Conservation (phyloP, 2,888 invertebrate species). For the Eristalis tenax region DNA sequence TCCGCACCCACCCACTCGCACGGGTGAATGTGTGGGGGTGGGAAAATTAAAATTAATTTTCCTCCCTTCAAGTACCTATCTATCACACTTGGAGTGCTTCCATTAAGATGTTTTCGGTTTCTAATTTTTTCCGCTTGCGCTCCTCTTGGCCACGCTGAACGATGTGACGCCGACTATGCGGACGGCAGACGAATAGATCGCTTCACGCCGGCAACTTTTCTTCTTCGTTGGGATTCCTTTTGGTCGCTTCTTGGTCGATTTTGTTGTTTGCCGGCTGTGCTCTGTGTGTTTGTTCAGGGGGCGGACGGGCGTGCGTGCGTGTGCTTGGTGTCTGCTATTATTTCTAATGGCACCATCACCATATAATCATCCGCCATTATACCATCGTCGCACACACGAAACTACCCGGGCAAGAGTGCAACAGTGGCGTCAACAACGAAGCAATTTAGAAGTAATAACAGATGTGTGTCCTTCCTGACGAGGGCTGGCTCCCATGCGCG, state of each 20-base stretch:
- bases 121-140: constrained; percentile 15
- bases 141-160: neutral
- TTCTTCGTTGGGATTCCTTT: neutral
- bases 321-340: constrained; percentile 38
- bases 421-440: neutral
- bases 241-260: neutral
- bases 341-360: constrained; percentile 55
- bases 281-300: neutral
- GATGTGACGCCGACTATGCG: neutral
- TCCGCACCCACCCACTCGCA: neutral
- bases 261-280: constrained; percentile 4
- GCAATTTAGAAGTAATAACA: constrained; percentile 38
- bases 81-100: constrained; percentile 53
- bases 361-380: constrained; percentile 50
- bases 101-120: constrained; percentile 54
- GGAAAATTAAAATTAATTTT: constrained; percentile 37
- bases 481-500: neutral
- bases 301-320: neutral
- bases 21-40: neutral
- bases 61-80: constrained; percentile 47
- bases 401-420: constrained; percentile 19
- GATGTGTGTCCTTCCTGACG: neutral
- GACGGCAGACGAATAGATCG: neutral
- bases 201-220: neutral
- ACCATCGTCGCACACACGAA: neutral